These are phyloP conservation scores for Eupithecia insigniata DNA, from an alignment of 2,888 invertebrate genomes.

Conservation along the genomic window DNA sequence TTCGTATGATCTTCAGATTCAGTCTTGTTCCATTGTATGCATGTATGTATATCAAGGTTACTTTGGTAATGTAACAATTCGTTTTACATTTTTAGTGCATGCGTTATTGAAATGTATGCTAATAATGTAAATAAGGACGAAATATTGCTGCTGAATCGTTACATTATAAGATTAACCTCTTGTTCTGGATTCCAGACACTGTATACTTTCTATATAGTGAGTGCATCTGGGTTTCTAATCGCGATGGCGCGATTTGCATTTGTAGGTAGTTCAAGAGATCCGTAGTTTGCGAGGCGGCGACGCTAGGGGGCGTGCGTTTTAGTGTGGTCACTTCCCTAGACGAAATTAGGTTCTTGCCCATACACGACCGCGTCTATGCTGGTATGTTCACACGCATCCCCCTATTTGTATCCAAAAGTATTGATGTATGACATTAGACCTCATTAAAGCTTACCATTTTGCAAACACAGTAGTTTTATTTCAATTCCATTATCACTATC, in stretches of 20 bases:
- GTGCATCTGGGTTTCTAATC: neutral
- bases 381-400: constrained; percentile 76
- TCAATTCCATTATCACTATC: constrained; percentile 57
- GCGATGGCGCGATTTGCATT: constrained; percentile 1
- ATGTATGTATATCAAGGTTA: neutral
- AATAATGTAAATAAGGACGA: neutral
- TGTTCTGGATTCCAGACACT: neutral
- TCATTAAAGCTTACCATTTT: constrained; percentile 78
- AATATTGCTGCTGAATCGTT: neutral
- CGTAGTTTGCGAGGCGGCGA: constrained; percentile 26
- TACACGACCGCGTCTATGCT: constrained; percentile 61
- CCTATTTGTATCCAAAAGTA: constrained; percentile 58
- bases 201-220: neutral
- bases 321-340: constrained; percentile 29
- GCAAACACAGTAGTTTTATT: constrained; percentile 77
- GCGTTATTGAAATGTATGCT: neutral
- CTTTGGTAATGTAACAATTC: constrained; percentile 17
- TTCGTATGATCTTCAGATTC: neutral
- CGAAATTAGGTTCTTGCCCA: constrained; percentile 50
- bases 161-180: neutral
- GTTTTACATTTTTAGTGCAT: neutral
- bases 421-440: constrained; percentile 74
- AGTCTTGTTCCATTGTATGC: constrained; percentile 10
- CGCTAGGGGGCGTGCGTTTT: constrained; percentile 37
- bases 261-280: constrained; percentile 2